Base-by-base conservation (phyloP, 2,888 invertebrate species). In the Acleris holmiana region DNA sequence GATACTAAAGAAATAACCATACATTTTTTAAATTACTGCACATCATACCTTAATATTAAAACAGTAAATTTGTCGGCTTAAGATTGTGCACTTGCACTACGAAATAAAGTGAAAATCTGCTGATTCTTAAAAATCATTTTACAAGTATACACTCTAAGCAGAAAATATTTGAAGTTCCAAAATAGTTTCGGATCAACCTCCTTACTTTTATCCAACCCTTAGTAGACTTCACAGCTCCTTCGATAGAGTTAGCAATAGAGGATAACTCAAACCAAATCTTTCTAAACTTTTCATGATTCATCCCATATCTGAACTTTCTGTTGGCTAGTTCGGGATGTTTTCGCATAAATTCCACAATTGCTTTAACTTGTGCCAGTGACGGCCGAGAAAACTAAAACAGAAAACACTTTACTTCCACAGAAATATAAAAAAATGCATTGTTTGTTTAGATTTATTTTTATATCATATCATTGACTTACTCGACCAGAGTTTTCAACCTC, bases 201-300 rank as follows among this genome's bases (percentile, higher is more conserved):
- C 35, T 69, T 78, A 89, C 90, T 78, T 88, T 89, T 6, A 89
- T 85, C 90, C 89, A 89, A 4, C 87, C 88, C 74, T 85, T 84
- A 23, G 81, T 83, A 18, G 87, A 79, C 74, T 89, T 90, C 4
- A 77, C 72, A 48, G 86, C 77, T 23, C 89, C 90, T 61, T 80
- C 79, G 19, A 88, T 74, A 13, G 83, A 78, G 69, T 90, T 89
- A 4, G 76, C 79, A 66, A 74, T 80, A 61, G 82, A 80, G 2
- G 86, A 75, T 0, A 90, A 70, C 61, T 88, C 82, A 40, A 77
- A 69, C 89, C 90, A 90, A 2, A 85, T 71, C 40, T 84, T 85
- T 65, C 85, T 85, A 57, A 80, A 82, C 66, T 84, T 85, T 2
- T 82, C 77, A 47, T 82, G 81, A 15, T 80, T 80, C 63, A 79